Evolutionary conservation across 2,888 invertebrate genomes (phyloP), one percentile per base, ranked within the genome.

Genomic region (Neria commutata): DNA sequence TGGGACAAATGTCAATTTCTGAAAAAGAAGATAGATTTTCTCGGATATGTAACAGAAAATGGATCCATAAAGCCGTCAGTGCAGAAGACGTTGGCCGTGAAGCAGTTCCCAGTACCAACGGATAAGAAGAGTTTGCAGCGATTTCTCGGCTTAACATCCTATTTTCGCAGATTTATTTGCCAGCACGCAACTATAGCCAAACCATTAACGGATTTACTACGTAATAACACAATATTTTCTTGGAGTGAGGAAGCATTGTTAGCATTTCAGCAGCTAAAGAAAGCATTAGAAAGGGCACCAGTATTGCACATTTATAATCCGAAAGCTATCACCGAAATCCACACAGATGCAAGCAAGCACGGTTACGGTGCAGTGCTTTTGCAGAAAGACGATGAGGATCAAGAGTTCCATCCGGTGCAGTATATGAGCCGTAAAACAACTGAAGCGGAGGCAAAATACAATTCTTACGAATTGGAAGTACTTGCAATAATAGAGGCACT

Each of bases 331-430:
- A 58, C 58, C 5, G 58, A 58, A 45, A 53, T 58, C 17, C 58
- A 40, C 16, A 54, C 54, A 10, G 56, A 56, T 24, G 56, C 56
- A 8, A 51, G 54, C 19, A 29, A 33, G 17, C 55, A 61, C 34
- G 74, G 76, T 1, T 74, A 67, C 52, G 74, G 71, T 6, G 74
- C 71, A 1, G 57, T 71, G 1, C 42, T 77, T 14, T 16, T 77
- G 5, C 74, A 76, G 50, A 65, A 58, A 42, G 55, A 60, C 16
- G 10, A 52, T 1, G 54, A 64, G 3, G 65, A 66, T 17, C 60
- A 77, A 45, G 73, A 72, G 0, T 63, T 75, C 2, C 70, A 77
- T 46, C 73, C 73, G 0, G 63, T 75, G 1, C 70, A 67, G 33
- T 79, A 66, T 37, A 62, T 67, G 59, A 75, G 56, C 23, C 29